Percentiles rank a stretch among this genome's conserved stretches.
These are phyloP conservation scores for Sinosuthora webbiana DNA, from an alignment of 2,113 vertebrate genomes.

Conservation along the genomic window DNA sequence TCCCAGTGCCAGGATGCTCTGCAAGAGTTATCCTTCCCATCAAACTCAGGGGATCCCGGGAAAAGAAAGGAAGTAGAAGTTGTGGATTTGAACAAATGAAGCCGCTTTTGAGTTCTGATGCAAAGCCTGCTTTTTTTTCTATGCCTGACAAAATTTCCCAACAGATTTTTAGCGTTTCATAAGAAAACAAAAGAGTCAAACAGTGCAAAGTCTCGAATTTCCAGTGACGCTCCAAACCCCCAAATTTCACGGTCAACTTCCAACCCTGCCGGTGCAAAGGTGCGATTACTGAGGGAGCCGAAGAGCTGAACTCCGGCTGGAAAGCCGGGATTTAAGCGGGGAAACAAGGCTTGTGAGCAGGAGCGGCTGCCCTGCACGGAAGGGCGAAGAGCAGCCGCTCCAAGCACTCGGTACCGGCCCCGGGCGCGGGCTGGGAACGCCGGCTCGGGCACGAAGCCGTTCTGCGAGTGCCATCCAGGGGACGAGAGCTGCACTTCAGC, in stretches of 20 bases:
- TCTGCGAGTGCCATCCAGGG: slow-evolving; percentile 62
- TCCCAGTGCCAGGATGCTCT: not conserved
- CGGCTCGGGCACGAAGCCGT: not conserved
- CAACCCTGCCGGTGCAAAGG: not conserved
- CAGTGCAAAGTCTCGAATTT: not conserved
- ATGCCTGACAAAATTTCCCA: not conserved
- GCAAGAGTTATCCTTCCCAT: not conserved
- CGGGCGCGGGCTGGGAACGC: not conserved
- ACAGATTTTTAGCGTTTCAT: not conserved
- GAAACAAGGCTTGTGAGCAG: not conserved
- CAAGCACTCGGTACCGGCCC: too few relatives aligned
- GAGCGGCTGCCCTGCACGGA: not conserved
- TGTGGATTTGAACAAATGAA: not conserved
- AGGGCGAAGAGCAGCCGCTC: not conserved
- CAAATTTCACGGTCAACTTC: not conserved
- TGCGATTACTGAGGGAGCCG: not conserved
- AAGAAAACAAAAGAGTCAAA: rapidly evolving
- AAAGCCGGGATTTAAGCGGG: rapidly evolving
- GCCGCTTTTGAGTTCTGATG: not conserved
- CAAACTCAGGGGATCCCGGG: not conserved
- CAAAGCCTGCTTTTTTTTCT: not conserved
- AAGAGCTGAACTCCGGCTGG: not conserved
- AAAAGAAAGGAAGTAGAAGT: not conserved
- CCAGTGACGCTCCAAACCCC: not conserved
- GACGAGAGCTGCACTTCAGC: not conserved